Evolutionary conservation across 2,888 invertebrate species (phyloP).

Genomic region (Ormyrus thymus): DNA sequence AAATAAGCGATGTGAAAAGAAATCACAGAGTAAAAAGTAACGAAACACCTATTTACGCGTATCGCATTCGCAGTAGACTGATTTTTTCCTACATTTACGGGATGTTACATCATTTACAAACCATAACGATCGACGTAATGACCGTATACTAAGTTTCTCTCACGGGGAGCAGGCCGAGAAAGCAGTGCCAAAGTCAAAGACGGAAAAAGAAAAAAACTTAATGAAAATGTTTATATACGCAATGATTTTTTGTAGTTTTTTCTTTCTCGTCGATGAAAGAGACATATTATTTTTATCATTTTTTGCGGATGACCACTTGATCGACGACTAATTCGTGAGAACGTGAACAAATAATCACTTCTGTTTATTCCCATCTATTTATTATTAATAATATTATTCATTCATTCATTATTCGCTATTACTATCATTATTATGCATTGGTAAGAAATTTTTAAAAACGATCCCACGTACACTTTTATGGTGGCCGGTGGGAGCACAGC

Average conservation of each 20-base stretch:
- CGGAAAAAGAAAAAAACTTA: conserved; percentile 46
- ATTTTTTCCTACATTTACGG: conserved; percentile 53
- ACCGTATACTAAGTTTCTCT: conserved; percentile 50
- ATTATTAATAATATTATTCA: conserved; percentile 60
- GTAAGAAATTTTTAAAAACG: conserved; percentile 74
- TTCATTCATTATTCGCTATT: conserved; percentile 60
- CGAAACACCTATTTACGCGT: conserved; percentile 67
- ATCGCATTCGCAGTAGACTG: conserved; percentile 55
- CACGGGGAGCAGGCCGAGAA: conserved; percentile 49
- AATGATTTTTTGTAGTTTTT: conserved; percentile 41
- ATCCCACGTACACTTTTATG: conserved; percentile 70
- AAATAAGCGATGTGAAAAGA: conserved; percentile 63
- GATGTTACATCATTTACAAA: conserved; percentile 57
- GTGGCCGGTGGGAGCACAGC: conserved; percentile 73
- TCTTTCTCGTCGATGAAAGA: conserved; percentile 54
- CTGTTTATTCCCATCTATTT: conserved; percentile 59
- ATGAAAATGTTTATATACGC: conserved; percentile 42
- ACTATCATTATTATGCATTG: conserved; percentile 72
- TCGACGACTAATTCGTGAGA: conserved; percentile 60
- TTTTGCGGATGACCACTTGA: conserved; percentile 48
- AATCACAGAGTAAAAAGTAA: conserved; percentile 68
- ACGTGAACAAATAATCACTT: conserved; percentile 63
- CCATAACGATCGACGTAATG: conserved; percentile 53
- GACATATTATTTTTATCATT: conserved; percentile 47
- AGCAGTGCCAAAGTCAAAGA: conserved; percentile 55